phyloP scores from a whole-genome alignment of 2,113 vertebrate genomes.

The Eclectus roratus region DNA sequence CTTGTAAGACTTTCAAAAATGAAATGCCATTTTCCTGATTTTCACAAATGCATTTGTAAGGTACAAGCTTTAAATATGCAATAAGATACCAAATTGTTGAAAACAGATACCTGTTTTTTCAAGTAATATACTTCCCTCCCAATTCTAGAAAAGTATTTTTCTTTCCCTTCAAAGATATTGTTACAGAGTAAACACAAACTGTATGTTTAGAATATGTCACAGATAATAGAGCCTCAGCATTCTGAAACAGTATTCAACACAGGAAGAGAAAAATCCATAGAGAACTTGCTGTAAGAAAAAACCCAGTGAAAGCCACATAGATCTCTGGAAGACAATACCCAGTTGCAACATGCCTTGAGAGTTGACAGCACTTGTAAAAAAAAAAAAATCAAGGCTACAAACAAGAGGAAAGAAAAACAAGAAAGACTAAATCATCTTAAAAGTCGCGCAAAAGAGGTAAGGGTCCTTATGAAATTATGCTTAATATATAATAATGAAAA shows the following conservation, averaged over 20 bases:
- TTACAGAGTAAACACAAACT: not conserved
- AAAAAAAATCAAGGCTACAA: not conserved
- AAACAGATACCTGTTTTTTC: not conserved
- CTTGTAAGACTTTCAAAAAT: not conserved
- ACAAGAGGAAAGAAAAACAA: not conserved
- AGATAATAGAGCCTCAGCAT: not conserved
- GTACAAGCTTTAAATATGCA: rapidly evolving
- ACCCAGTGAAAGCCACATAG: not conserved
- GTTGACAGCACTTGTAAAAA: not conserved
- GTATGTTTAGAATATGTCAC: not conserved
- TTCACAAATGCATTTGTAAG: not conserved
- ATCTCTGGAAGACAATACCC: not conserved
- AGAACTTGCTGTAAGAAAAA: not conserved
- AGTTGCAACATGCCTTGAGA: not conserved
- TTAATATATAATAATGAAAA: not conserved
- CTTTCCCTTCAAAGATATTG: not conserved
- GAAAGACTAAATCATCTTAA: not conserved
- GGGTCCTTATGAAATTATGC: not conserved
- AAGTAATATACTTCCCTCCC: not conserved
- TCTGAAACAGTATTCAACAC: not conserved
- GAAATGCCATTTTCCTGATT: not conserved
- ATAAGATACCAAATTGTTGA: not conserved
- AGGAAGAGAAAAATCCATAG: not conserved
- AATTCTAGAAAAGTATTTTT: not conserved
- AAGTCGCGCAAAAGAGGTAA: not conserved